These are phyloP conservation scores for Oxytorus armatus DNA, from an alignment of 2,888 invertebrate species.

Conservation along the genomic window DNA sequence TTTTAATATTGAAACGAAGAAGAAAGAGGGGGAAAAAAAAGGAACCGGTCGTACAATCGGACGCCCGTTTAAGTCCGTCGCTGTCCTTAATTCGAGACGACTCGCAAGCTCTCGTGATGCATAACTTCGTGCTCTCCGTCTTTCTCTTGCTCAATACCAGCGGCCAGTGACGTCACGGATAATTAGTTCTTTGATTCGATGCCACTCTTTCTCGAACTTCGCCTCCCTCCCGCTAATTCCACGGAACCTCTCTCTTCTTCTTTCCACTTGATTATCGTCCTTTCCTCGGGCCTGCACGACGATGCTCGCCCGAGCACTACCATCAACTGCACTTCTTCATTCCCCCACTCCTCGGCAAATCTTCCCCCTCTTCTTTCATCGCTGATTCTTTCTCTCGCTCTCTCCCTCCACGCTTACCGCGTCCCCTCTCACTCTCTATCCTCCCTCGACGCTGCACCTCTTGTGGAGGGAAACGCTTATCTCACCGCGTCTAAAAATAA, in stretches of 20 bases:
- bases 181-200: constrained; percentile 80
- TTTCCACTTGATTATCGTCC: constrained; percentile 22
- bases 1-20: constrained; percentile 43
- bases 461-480: constrained; percentile 79
- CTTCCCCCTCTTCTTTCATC: constrained; percentile 40
- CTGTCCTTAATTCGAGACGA: constrained; percentile 67
- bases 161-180: constrained; percentile 80
- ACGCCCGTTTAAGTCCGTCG: constrained; percentile 58
- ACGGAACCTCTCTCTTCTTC: constrained; percentile 50
- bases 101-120: constrained; percentile 62
- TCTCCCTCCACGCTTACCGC: too few species aligned
- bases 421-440: constrained; percentile 37
- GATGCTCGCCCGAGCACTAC: constrained; percentile 49
- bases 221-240: constrained; percentile 27
- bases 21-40: background rate
- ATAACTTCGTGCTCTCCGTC: constrained; percentile 26
- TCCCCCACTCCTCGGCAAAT: constrained; percentile 7
- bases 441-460: constrained; percentile 55
- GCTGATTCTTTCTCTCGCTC: constrained; percentile 66
- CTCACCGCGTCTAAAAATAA: constrained; percentile 83
- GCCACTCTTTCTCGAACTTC: constrained; percentile 59
- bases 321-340: constrained; percentile 43
- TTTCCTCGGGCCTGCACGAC: constrained; percentile 25
- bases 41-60: constrained; percentile 58
- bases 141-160: constrained; percentile 73